These are phyloP conservation scores for Tipula unca DNA, from an alignment of 2,888 invertebrate species.

Conservation along the genomic window DNA sequence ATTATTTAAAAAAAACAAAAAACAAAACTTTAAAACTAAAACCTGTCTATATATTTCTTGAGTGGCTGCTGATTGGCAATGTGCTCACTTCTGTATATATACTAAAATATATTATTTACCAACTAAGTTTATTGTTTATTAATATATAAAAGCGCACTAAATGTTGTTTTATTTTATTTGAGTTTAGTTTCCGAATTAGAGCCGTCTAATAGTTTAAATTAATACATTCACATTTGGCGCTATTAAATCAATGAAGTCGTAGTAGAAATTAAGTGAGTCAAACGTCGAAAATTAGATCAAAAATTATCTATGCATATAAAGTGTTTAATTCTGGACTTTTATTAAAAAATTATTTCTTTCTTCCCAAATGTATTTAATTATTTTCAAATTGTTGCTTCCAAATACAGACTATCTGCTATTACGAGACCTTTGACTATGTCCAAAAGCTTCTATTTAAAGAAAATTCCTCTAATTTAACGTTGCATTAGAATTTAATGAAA, in stretches of 20 bases:
- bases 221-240: background rate
- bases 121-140: background rate
- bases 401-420: too few relatives aligned
- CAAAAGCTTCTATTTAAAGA: too few relatives aligned
- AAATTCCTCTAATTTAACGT: too few relatives aligned
- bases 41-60: slow-evolving; percentile 27
- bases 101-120: background rate
- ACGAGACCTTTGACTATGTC: too few relatives aligned
- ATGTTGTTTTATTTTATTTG: background rate
- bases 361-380: too few relatives aligned
- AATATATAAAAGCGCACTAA: background rate
- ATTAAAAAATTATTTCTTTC: too few relatives aligned
- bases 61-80: slow-evolving; percentile 38
- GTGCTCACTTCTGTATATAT: background rate
- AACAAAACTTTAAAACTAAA: background rate
- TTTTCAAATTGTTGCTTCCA: too few relatives aligned
- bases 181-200: background rate
- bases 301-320: too few relatives aligned
- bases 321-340: too few relatives aligned
- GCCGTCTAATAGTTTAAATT: background rate
- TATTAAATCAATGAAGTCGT: background rate
- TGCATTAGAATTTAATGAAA: too few relatives aligned
- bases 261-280: too few relatives aligned
- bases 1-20: background rate
- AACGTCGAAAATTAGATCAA: too few relatives aligned